Conservation (phyloP, 2,113 vertebrate species). For the Dicentrarchus labrax region DNA sequence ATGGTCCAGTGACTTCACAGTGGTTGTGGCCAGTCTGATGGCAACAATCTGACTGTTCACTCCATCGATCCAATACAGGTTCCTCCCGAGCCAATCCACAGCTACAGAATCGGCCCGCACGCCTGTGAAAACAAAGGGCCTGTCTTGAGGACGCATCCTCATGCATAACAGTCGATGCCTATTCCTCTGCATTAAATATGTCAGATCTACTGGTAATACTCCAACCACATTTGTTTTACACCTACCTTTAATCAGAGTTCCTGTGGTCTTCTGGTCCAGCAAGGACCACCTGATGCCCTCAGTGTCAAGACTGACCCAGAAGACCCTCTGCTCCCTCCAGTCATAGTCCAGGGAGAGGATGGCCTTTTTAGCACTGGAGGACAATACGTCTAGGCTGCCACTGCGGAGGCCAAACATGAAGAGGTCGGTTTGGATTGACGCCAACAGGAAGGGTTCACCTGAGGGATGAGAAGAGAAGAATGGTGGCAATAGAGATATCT, state of each 20-base stretch:
- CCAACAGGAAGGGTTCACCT: constrained; percentile 87
- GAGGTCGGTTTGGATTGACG: constrained; percentile 87
- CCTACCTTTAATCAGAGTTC: constrained; percentile 89
- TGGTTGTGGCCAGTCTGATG: constrained; percentile 73
- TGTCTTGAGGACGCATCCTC: too few relatives aligned
- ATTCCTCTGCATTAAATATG: background rate
- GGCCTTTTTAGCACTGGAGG: constrained; percentile 80
- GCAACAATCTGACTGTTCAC: constrained; percentile 87
- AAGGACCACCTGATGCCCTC: constrained; percentile 90
- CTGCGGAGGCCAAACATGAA: constrained; percentile 86
- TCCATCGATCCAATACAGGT: constrained; percentile 93
- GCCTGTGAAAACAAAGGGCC: constrained; percentile 74
- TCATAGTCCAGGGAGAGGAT: constrained; percentile 92
- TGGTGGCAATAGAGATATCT: too few relatives aligned
- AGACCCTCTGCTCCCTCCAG: constrained; percentile 87
- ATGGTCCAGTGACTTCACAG: constrained; percentile 76
- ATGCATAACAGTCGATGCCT: background rate
- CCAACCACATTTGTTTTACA: background rate
- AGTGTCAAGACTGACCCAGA: constrained; percentile 88
- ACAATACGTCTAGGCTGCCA: constrained; percentile 82
- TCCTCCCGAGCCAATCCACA: constrained; percentile 93
- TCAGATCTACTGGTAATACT: background rate
- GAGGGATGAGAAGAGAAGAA: constrained; percentile 40
- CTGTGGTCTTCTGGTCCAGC: constrained; percentile 83
- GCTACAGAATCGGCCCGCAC: constrained; percentile 89